These are phyloP conservation scores for Epicauta chinensis DNA, from an alignment of 1,140 invertebrate genomes.

Conservation along the genomic window DNA sequence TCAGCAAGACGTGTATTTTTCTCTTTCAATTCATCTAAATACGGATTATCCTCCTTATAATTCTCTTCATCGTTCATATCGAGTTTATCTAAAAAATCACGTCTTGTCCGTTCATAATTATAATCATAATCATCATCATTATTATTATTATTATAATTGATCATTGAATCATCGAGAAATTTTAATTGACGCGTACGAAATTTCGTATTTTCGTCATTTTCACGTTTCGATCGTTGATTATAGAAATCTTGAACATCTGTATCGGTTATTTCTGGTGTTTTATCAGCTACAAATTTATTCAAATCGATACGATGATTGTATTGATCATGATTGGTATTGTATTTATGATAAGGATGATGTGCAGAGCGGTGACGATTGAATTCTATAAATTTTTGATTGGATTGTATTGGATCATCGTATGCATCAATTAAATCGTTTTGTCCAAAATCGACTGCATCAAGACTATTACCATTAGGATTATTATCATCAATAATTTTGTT, in stretches of 20 bases:
- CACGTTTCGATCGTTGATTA: too few species aligned
- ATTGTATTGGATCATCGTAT: not conserved
- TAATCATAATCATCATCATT: constrained; percentile 3
- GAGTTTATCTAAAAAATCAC: constrained; percentile 5
- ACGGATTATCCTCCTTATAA: constrained; percentile 5
- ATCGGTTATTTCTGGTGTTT: too few species aligned
- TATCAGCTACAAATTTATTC: too few species aligned
- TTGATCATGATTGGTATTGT: too few species aligned
- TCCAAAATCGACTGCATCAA: constrained; percentile 5
- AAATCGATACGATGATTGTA: too few species aligned
- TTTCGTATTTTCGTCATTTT: too few species aligned
- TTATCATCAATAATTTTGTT: not conserved
- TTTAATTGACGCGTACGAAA: constrained; percentile 2
- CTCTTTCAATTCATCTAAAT: not conserved
- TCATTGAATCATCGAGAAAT: constrained; percentile 3
- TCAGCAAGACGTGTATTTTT: constrained; percentile 6
- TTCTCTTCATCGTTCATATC: constrained; percentile 10
- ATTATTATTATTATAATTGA: constrained; percentile 1
- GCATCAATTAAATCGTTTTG: constrained; percentile 1
- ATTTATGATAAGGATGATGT: too few species aligned
- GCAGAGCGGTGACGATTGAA: too few species aligned
- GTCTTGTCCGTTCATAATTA: not conserved
- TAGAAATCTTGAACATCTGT: too few species aligned
- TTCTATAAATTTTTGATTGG: too few species aligned
- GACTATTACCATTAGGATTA: constrained; percentile 3